Conservation (phyloP, 2,113 vertebrate species). For the Sakesphorus luctuosus region DNA sequence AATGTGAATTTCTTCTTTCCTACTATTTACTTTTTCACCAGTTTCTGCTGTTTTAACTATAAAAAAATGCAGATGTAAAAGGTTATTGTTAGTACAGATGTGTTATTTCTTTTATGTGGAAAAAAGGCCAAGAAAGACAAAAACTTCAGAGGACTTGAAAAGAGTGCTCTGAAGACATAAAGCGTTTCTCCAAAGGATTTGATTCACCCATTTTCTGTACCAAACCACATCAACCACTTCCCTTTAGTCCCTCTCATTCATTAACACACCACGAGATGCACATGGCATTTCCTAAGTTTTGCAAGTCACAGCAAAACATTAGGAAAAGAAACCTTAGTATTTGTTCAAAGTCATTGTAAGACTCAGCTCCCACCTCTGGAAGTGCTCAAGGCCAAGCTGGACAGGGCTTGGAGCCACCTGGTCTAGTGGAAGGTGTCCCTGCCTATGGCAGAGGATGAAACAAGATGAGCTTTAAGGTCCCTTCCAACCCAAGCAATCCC, state of each 20-base stretch:
- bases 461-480: background rate
- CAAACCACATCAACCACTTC: background rate
- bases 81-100: constrained; percentile 15
- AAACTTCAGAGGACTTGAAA: background rate
- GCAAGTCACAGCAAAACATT: background rate
- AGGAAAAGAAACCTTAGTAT: background rate
- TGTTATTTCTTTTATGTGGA: background rate
- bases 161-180: background rate
- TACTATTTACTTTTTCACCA: background rate
- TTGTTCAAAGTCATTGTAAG: background rate
- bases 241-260: background rate
- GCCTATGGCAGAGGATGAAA: background rate
- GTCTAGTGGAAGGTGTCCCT: fast-evolving
- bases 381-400: background rate
- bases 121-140: background rate
- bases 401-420: background rate
- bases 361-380: background rate
- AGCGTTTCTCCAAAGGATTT: background rate
- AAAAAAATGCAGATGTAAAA: constrained; percentile 31
- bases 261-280: background rate
- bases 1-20: background rate
- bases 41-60: background rate
- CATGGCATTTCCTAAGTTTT: background rate
- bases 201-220: background rate
- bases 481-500: background rate